Base-by-base conservation (phyloP, 2,888 invertebrate species). In the Venusia cambrica region DNA sequence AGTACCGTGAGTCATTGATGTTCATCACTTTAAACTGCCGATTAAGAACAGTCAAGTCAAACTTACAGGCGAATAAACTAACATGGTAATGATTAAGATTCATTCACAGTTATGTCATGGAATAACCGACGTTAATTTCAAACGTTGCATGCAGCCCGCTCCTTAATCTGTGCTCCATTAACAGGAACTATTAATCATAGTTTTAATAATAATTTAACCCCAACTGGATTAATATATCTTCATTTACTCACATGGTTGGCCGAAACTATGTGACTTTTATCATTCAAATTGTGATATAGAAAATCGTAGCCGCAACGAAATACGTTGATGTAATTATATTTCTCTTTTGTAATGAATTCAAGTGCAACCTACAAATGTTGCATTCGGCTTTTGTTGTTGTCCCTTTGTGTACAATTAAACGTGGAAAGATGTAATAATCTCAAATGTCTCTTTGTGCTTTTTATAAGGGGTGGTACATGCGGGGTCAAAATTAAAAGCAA, bases 181-280 rank as follows among this genome's bases (percentile, higher is more conserved):
- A 77, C 73, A 66, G 51, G 50, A 54, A 68, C 63, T 79, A 87
- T 87, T 85, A 83, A 87, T 87, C 87, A 85, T 83, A 84, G 81
- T 85, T 83, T 85, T 85, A 85, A 85, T 84, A 85, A 85, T 76
- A 80, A 83, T 83, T 85, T 85, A 87, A 84, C 84, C 83, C 85
- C 78, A 74, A 77, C 75, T 75, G 67, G 79, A 83, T 84, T 81
- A 83, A 87, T 85, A 87, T 83, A 85, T 87, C 84, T 85, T 84
- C 83, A 81, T 84, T 75, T 77, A 74, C 76, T 73, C 77, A 65
- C 66, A 61, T 67, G 62, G 62, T 60, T 56, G 57, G 60, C 56
- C 64, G 60, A 61, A 42, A 42, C 51, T 66, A 67, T 74, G 68
- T 56, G 60, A 69, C 70, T 79, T 73, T 85, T 83, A 81, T 83